Percentiles rank a stretch among this genome's conserved stretches.
Evolutionary conservation across 2,888 invertebrate species (phyloP).

Genomic region (Dorcus parallelipipedus): DNA sequence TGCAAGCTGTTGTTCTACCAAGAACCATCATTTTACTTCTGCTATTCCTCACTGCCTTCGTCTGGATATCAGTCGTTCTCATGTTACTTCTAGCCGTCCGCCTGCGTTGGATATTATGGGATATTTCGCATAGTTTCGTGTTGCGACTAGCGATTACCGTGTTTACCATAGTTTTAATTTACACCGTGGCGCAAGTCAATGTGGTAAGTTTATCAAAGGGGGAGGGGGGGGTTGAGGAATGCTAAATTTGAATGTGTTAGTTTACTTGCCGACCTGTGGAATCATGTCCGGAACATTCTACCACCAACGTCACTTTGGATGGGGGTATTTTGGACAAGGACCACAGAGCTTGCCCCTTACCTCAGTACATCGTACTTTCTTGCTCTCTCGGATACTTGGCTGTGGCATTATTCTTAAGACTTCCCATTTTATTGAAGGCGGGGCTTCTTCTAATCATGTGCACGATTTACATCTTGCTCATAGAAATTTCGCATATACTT

Average conservation of each 20-base stretch:
- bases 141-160: conserved; percentile 81
- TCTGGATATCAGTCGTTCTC: conserved; percentile 84
- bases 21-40: conserved; percentile 80
- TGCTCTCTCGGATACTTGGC: conserved; percentile 81
- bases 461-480: conserved; percentile 73
- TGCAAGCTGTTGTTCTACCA: conserved; percentile 79
- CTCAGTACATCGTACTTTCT: conserved; percentile 82
- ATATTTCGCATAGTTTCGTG: conserved; percentile 79
- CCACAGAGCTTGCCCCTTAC: conserved; percentile 79
- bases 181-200: conserved; percentile 89
- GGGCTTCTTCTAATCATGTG: conserved; percentile 74
- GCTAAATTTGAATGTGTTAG: conserved; percentile 44
- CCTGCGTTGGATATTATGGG: conserved; percentile 80
- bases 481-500: conserved; percentile 75
- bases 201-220: conserved; percentile 65
- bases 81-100: conserved; percentile 81
- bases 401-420: conserved; percentile 77
- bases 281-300: conserved; percentile 51
- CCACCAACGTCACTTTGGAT: conserved; percentile 54
- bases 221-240: not conserved
- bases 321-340: conserved; percentile 49
- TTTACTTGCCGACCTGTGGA: conserved; percentile 61
- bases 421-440: conserved; percentile 81
- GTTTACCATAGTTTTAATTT: conserved; percentile 81
- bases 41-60: conserved; percentile 83